Percentiles rank a stretch among this genome's conserved stretches.
These are phyloP conservation scores for Diachasmimorpha longicaudata DNA, from an alignment of 1,140 invertebrate genomes.

Conservation along the genomic window DNA sequence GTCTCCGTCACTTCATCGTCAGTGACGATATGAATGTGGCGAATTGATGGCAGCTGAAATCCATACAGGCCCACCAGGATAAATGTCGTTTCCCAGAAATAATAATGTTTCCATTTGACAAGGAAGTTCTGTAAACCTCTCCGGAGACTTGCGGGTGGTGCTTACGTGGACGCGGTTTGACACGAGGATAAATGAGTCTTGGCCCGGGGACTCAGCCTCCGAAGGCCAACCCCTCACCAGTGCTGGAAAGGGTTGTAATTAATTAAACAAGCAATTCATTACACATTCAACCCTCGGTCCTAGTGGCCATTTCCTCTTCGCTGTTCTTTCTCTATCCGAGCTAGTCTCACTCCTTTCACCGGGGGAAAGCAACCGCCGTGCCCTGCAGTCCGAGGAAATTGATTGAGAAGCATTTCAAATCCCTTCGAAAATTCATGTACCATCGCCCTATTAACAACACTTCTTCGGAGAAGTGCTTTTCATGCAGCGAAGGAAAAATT, in stretches of 20 bases:
- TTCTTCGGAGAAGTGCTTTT: background rate
- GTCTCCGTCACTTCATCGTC: background rate
- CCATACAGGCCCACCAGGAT: background rate
- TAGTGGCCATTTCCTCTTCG: background rate
- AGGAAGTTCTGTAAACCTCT: constrained; percentile 13
- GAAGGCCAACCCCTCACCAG: constrained; percentile 24
- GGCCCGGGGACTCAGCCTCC: constrained; percentile 28
- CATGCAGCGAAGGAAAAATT: background rate
- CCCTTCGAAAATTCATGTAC: constrained; percentile 9
- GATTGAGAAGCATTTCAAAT: constrained; percentile 55
- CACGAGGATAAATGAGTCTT: constrained; percentile 45
- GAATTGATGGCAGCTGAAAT: background rate
- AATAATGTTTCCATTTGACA: constrained; percentile 26
- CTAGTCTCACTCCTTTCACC: constrained; percentile 24
- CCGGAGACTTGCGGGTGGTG: constrained; percentile 27
- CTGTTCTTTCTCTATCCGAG: background rate
- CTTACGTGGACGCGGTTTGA: constrained; percentile 37
- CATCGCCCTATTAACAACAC: background rate
- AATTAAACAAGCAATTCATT: constrained; percentile 66
- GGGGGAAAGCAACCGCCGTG: constrained; percentile 45
- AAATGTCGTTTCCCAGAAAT: background rate
- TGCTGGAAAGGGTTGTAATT: constrained; percentile 56
- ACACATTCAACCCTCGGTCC: constrained; percentile 57
- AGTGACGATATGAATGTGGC: background rate
- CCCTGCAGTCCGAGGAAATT: constrained; percentile 56